Evolutionary conservation across 1,140 invertebrate species (phyloP).

Genomic region (Drosophila navojoa): DNA sequence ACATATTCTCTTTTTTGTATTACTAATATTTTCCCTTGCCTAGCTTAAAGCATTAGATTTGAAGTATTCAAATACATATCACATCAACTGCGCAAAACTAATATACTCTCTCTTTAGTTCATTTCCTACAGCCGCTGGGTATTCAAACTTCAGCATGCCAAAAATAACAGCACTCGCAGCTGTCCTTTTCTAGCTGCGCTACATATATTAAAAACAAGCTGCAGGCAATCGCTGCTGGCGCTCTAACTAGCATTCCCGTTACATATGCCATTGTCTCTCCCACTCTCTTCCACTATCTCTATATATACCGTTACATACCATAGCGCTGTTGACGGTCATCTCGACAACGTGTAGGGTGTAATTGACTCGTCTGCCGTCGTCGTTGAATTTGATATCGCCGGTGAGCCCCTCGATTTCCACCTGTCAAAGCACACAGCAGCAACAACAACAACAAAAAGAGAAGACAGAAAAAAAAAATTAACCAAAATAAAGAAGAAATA

Average conservation of each 20-base stretch:
- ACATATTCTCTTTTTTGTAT: too few species aligned
- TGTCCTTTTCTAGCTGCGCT: not conserved
- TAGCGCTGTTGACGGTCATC: constrained; percentile 88
- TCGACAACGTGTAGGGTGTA: constrained; percentile 97
- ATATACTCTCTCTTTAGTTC: not conserved
- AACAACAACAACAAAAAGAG: constrained; percentile 35
- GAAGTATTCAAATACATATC: too few species aligned
- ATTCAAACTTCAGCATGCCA: not conserved
- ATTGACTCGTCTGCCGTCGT: constrained; percentile 93
- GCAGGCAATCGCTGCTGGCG: not conserved
- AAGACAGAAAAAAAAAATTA: not conserved
- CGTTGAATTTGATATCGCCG: constrained; percentile 94
- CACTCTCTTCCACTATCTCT: too few species aligned
- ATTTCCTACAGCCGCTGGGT: not conserved
- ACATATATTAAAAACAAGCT: not conserved
- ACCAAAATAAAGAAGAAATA: constrained; percentile 6
- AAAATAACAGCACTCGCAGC: not conserved
- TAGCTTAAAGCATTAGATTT: too few species aligned
- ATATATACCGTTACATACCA: constrained; percentile 50
- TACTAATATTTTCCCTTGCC: too few species aligned
- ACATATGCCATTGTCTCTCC: not conserved
- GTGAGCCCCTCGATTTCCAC: constrained; percentile 96
- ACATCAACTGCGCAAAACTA: not conserved
- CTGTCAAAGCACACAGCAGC: constrained; percentile 85
- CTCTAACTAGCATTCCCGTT: constrained; percentile 84